phyloP scores from a whole-genome alignment of 2,113 vertebrate genomes.

The Calyptommatus sinebrachiatus region DNA sequence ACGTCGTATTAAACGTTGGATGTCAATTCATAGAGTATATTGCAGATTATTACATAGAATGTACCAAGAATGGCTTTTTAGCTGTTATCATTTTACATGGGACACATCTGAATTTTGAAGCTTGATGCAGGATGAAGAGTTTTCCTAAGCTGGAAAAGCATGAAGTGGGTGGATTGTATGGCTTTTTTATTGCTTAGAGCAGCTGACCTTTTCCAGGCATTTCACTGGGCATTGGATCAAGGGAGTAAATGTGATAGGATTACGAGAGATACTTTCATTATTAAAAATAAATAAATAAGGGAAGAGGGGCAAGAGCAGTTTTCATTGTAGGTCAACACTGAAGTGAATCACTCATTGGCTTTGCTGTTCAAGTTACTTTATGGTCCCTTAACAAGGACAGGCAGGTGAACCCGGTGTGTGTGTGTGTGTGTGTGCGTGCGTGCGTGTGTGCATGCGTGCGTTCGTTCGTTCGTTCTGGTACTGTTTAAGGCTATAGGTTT shows the following conservation, averaged over 20 bases:
- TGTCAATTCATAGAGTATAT: not conserved
- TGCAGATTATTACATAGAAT: not conserved
- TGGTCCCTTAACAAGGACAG: not conserved
- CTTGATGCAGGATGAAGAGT: not conserved
- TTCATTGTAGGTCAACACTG: not conserved
- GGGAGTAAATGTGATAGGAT: conserved; percentile 55
- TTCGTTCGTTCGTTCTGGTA: too few species aligned
- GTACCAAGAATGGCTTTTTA: conserved; percentile 7
- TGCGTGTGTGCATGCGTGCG: accelerated
- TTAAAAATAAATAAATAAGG: conserved; percentile 61
- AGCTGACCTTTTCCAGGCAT: conserved; percentile 57
- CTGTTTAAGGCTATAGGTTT: too few species aligned
- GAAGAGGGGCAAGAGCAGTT: not conserved
- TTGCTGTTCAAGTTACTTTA: not conserved
- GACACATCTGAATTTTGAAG: not conserved
- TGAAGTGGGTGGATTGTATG: not conserved
- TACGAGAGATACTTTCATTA: conserved; percentile 47
- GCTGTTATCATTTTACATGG: conserved; percentile 24
- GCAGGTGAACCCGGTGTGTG: not conserved
- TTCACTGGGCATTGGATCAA: conserved; percentile 55
- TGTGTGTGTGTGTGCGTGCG: not conserved
- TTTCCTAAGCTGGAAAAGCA: conserved; percentile 15
- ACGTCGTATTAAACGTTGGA: not conserved
- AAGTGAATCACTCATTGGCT: not conserved
- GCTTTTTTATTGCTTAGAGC: conserved; percentile 33